Base-by-base conservation (phyloP, 2,797 vertebrate species). In the Fratercula arctica region DNA sequence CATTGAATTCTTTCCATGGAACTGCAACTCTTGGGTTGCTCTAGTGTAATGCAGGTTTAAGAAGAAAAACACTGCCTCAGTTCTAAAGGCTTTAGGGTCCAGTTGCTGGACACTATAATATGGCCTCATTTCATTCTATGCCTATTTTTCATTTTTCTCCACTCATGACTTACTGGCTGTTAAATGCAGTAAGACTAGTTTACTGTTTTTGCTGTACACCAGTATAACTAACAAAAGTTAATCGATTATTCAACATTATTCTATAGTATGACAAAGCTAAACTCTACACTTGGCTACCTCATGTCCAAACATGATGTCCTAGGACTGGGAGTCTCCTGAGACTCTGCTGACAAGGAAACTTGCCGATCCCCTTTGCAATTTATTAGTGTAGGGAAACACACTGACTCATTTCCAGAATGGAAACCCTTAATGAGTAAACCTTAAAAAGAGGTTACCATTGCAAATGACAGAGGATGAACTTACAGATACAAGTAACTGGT, bases 321-420 rank as follows among this genome's bases (percentile, higher is more conserved):
- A 97, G 79, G 28, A 95, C 86, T 87, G 35, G n/a, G 61, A 92
- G 86, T 80, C 56, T 82, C 86, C 66, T 15, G 6, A 73, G 57
- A 89, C 60, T 81, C 23, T 81, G 83, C 77, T 95, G 88, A 95
- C 69, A 95, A 57, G 87, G 87, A 91, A 97, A 95, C 63, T 74
- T 91, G 46, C 79, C 18, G 41, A 23, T 63, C 28, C 33, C 50
- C 43, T 75, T 82, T 76, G n/a, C 63, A 93, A 87, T 91, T 77
- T 87, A 43, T 77, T 91, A 94, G 85, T 93, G 53, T 85, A 70
- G 12, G 33, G 94, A 95, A 96, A 80, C 74, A 95, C 51, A 37
- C 6, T 64, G 89, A 91, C 83, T 68, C 80, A 63, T 90, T 84
- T 94, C 77, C 48, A 83, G 82, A 76, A 89, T 45, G 50, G 69